phyloP scores from a whole-genome alignment of 2,888 invertebrate species.

The Orthonychiurus folsomi region DNA sequence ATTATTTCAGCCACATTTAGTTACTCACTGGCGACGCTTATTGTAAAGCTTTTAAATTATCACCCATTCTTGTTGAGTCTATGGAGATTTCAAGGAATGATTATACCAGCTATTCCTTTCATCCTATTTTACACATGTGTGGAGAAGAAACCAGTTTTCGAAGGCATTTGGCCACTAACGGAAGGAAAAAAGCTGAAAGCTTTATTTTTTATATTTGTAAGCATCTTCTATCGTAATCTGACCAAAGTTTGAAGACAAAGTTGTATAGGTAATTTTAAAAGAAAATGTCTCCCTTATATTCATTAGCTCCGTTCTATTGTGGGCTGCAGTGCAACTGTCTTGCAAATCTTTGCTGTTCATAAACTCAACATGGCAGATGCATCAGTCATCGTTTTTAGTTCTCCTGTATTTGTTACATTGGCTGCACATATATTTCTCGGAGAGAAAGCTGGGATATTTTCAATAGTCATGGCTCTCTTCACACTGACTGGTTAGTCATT shows the following conservation, averaged over 20 bases:
- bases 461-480: constrained; percentile 19
- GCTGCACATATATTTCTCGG: constrained; percentile 26
- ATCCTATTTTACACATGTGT: constrained; percentile 18
- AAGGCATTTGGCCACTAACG: constrained; percentile 6
- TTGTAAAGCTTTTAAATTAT: constrained; percentile 28
- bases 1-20: constrained; percentile 25
- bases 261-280: too few species aligned
- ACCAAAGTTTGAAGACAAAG: not conserved
- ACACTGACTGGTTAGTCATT: constrained; percentile 11
- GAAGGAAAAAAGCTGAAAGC: not conserved
- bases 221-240: not conserved
- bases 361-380: constrained; percentile 29
- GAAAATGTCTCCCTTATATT: too few species aligned
- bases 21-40: constrained; percentile 28
- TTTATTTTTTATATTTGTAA: constrained; percentile 3
- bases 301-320: constrained; percentile 28
- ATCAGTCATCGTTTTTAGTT: constrained; percentile 18
- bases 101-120: constrained; percentile 25
- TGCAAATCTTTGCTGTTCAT: constrained; percentile 26
- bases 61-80: constrained; percentile 28
- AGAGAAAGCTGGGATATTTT: constrained; percentile 24
- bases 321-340: constrained; percentile 23
- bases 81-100: constrained; percentile 30
- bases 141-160: constrained; percentile 6
- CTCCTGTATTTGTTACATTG: constrained; percentile 31